phyloP scores from a whole-genome alignment of 2,113 vertebrate species.

The Drymodes brunneopygia region DNA sequence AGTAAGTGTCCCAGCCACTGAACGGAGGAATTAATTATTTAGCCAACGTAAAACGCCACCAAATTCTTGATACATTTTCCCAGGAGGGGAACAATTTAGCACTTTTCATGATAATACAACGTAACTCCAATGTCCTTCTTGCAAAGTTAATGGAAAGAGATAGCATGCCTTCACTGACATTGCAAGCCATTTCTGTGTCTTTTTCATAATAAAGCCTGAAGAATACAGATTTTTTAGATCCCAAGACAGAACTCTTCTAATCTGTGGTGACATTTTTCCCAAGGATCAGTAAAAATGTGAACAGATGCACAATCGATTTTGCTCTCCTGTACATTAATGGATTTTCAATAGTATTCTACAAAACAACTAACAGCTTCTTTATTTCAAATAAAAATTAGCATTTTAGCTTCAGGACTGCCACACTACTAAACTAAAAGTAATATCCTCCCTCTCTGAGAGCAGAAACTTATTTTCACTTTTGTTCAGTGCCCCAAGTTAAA shows the following conservation, averaged over 20 bases:
- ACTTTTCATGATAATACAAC: not conserved
- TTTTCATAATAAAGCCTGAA: not conserved
- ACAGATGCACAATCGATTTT: not conserved
- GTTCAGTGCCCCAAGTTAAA: not conserved
- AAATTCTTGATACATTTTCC: not conserved
- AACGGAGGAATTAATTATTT: not conserved
- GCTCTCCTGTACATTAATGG: not conserved
- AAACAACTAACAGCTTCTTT: not conserved
- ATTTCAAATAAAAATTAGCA: not conserved
- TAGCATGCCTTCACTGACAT: not conserved
- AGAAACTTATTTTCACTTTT: not conserved
- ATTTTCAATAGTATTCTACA: slow-evolving; percentile 2
- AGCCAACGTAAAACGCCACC: not conserved
- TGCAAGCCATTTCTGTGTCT: not conserved
- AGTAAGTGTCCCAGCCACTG: not conserved
- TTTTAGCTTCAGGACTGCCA: not conserved
- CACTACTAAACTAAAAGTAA: not conserved
- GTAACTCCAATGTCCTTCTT: not conserved
- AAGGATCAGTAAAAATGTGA: not conserved
- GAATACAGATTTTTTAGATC: not conserved
- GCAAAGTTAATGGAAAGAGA: not conserved
- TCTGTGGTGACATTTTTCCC: not conserved
- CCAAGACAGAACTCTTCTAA: not conserved
- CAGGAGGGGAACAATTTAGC: not conserved
- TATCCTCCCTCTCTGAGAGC: not conserved